Percentiles rank a stretch among this genome's conserved stretches.
Evolutionary conservation across 1,140 invertebrate genomes (phyloP).

Genomic region (Coptotermes formosanus): DNA sequence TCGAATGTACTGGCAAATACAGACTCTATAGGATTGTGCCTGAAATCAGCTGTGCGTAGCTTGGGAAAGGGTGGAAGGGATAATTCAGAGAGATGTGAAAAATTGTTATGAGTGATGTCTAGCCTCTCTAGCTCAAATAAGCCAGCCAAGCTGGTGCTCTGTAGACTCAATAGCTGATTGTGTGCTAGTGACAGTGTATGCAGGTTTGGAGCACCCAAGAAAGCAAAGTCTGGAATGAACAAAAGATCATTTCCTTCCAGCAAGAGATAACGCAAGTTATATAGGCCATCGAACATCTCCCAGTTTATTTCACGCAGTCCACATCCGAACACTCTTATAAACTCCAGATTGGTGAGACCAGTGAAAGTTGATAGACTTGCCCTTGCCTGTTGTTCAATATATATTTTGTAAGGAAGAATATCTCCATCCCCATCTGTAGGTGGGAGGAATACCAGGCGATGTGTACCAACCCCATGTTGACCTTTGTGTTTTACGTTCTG

Average conservation of each 20-base stretch:
- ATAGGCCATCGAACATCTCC: slow-evolving; percentile 67
- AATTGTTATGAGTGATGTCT: slow-evolving; percentile 63
- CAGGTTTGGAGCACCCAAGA: slow-evolving; percentile 63
- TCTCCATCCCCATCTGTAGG: slow-evolving; percentile 9
- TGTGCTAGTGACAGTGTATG: slow-evolving; percentile 60
- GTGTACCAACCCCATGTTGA: not conserved
- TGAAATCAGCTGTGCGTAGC: slow-evolving; percentile 58
- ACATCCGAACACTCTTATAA: slow-evolving; percentile 59
- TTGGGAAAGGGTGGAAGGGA: slow-evolving; percentile 68
- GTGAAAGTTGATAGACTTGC: slow-evolving; percentile 53
- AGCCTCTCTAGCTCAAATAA: slow-evolving; percentile 61
- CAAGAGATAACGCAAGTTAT: slow-evolving; percentile 58
- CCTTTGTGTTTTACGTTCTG: not conserved
- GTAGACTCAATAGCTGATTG: slow-evolving; percentile 62
- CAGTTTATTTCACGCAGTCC: slow-evolving; percentile 60
- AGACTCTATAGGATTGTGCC: slow-evolving; percentile 62
- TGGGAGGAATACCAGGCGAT: not conserved
- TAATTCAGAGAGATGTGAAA: slow-evolving; percentile 65
- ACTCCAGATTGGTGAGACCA: slow-evolving; percentile 54
- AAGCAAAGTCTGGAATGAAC: slow-evolving; percentile 65
- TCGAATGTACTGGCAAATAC: slow-evolving; percentile 70
- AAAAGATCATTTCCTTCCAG: slow-evolving; percentile 62
- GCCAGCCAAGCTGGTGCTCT: slow-evolving; percentile 64
- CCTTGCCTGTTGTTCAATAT: slow-evolving; percentile 54
- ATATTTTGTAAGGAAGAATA: slow-evolving; percentile 59